Conservation (phyloP, 2,113 vertebrate genomes). For the Eonycteris spelaea region DNA sequence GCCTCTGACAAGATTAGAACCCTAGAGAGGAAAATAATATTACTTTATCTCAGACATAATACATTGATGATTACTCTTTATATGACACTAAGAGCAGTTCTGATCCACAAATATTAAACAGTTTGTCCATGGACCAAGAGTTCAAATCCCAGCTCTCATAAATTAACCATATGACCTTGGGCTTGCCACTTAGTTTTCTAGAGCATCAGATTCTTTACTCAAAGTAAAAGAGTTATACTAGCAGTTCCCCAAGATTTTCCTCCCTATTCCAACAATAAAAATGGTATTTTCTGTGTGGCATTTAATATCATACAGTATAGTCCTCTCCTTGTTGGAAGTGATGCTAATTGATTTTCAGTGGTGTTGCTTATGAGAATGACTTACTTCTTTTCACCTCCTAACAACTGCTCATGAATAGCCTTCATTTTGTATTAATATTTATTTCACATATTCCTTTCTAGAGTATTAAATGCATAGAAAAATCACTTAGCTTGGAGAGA, state of each 20-base stretch:
- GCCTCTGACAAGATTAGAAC: not conserved
- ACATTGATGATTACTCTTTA: not conserved
- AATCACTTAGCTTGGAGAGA: constrained; percentile 16
- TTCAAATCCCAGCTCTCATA: not conserved
- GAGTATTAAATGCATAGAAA: constrained; percentile 28
- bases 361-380: constrained; percentile 22
- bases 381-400: not conserved
- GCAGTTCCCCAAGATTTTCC: not conserved
- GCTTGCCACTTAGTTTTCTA: not conserved
- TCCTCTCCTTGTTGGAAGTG: not conserved
- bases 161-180: not conserved
- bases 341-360: not conserved
- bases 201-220: not conserved
- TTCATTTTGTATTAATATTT: constrained; percentile 30
- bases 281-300: not conserved
- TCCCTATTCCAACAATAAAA: not conserved
- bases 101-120: not conserved
- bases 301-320: not conserved
- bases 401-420: not conserved
- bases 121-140: not conserved
- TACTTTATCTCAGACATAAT: not conserved
- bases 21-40: not conserved
- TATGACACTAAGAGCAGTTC: not conserved
- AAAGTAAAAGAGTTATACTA: not conserved
- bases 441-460: constrained; percentile 18